Evolutionary conservation across 2,888 invertebrate genomes (phyloP).

Genomic region (Xestia rhomboidea): DNA sequence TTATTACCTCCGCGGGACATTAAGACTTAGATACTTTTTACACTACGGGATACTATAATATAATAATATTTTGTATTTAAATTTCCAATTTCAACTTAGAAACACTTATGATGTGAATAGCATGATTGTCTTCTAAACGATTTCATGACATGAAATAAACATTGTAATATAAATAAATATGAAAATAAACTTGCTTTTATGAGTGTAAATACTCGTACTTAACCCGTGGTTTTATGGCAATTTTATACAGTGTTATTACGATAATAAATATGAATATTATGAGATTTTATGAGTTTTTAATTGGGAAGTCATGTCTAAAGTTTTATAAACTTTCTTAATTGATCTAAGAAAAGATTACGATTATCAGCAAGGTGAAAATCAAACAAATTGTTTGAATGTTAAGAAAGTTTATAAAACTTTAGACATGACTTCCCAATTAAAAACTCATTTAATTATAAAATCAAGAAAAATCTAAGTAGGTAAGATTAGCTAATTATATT

Average conservation of each 20-base stretch:
- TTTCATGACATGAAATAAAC: neutral
- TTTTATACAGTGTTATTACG: slow-evolving; percentile 31
- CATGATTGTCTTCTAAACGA: neutral
- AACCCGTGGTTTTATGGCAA: slow-evolving; percentile 31
- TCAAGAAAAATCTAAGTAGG: neutral
- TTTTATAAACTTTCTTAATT: neutral
- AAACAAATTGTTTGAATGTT: neutral
- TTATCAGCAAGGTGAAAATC: neutral
- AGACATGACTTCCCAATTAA: rapidly evolving
- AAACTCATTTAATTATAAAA: neutral
- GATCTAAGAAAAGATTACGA: neutral
- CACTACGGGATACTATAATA: slow-evolving; percentile 12
- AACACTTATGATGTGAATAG: neutral
- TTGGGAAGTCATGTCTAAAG: neutral
- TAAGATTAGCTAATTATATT: neutral
- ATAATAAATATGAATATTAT: slow-evolving; percentile 2
- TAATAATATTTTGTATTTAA: slow-evolving; percentile 5
- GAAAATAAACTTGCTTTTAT: neutral
- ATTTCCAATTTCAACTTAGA: neutral
- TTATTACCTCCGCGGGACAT: neutral
- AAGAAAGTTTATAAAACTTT: no score
- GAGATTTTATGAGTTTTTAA: neutral
- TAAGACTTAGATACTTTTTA: neutral
- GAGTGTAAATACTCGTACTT: neutral
- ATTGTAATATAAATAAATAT: slow-evolving; percentile 1